Evolutionary conservation across 2,888 invertebrate genomes (phyloP).

Genomic region (Tetranychus truncatus): DNA sequence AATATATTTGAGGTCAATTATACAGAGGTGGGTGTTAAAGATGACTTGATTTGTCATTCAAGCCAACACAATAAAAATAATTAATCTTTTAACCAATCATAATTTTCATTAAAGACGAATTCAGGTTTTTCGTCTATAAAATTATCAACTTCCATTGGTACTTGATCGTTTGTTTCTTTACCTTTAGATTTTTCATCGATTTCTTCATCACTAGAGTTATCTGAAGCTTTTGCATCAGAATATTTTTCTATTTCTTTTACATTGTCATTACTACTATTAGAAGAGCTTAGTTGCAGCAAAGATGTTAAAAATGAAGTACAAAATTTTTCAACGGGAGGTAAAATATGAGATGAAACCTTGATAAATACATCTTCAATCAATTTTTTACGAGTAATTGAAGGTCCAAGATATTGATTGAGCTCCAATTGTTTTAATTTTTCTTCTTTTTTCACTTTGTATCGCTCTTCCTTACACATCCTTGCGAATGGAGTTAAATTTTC

Average conservation of each 20-base stretch:
- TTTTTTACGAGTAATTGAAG: background rate
- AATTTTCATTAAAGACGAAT: background rate
- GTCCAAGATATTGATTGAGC: constrained; percentile 5
- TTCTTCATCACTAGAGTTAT: background rate
- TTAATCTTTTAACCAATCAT: constrained; percentile 5
- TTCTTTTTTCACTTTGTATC: background rate
- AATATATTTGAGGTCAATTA: too few species aligned
- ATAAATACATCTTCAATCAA: constrained; percentile 21
- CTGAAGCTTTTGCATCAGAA: background rate
- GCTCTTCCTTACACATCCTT: background rate
- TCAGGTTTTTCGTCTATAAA: background rate
- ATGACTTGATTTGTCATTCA: too few species aligned
- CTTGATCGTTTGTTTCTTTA: background rate
- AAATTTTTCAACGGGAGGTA: constrained; percentile 18
- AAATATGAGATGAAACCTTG: constrained; percentile 21
- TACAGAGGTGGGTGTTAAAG: too few species aligned
- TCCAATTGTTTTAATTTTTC: constrained; percentile 4
- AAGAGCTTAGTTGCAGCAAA: background rate
- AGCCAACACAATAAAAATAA: background rate
- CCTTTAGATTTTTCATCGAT: background rate
- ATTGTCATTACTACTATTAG: background rate
- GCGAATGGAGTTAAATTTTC: background rate
- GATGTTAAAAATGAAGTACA: constrained; percentile 10
- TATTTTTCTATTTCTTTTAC: background rate
- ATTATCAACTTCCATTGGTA: background rate